Base-by-base conservation (phyloP, 2,797 vertebrate species). In the Sebastes nivosus region DNA sequence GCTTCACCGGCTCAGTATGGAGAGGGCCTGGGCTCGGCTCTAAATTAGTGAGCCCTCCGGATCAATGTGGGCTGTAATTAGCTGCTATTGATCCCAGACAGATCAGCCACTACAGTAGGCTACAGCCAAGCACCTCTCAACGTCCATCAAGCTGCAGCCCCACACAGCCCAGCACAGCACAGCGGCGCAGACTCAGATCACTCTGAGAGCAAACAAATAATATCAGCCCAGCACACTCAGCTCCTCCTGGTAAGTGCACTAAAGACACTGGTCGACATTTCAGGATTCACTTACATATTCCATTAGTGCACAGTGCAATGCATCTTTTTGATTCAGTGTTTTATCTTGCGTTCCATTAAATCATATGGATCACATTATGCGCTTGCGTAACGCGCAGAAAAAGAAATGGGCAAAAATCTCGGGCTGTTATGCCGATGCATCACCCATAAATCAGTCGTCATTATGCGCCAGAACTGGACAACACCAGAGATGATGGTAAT, bases 51-150 rank as follows among this genome's bases (percentile, higher is more conserved):
- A 91, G 93, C 81, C 86, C 90, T 88, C 88, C 85, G 77, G 94
- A 95, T 94, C 93, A 95, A 95, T 96, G 93, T 89, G 87, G 86
- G 87, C 86, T 93, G 91, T 96, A 96, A 96, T 96, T 95, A 95
- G 94, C 94, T 92, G 82, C 86, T 95, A 96, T 96, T 95, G 96
- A 96, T 96, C 88, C 73, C 64, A 83, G 89, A 92, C 84, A 83
- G 91, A 95, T 95, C 92, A 93, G 94, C 94, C 91, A 90, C 94
- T 94, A 93, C 90, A 89, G 93, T 91, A 92, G 93, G 92, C 91
- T 89, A 91, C 87, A 91, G 92, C 90, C 91, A 91, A 93, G 90
- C 92, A 89, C 92, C 90, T 94, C 89, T 93, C 90, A 81, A 87
- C 68, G 90, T 90, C 89, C 91, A 93, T 94, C 94, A 93, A 89